These are phyloP conservation scores for Pammene aurita DNA, from an alignment of 2,888 invertebrate species.

Conservation along the genomic window DNA sequence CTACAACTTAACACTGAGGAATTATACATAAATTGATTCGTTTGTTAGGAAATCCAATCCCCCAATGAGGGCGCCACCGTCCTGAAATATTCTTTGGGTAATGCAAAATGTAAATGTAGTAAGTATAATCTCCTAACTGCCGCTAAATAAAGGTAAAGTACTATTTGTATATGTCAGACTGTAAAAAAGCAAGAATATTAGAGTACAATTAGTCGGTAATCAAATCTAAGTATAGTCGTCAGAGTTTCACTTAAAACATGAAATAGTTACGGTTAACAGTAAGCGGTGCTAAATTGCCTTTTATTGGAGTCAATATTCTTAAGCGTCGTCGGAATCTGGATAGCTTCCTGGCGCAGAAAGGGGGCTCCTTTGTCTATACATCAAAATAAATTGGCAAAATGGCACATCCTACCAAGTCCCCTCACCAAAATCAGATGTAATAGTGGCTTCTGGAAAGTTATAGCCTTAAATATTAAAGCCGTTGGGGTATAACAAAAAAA, in stretches of 20 bases:
- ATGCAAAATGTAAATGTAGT: not conserved
- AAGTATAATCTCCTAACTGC: not conserved
- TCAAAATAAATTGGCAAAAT: slow-evolving; percentile 70
- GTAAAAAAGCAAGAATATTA: slow-evolving; percentile 19
- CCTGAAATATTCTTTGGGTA: not conserved
- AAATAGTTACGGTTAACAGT: slow-evolving; percentile 29
- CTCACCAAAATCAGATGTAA: slow-evolving; percentile 28
- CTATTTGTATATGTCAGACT: slow-evolving; percentile 14
- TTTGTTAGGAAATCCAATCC: too few species aligned
- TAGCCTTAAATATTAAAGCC: not conserved
- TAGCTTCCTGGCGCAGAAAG: slow-evolving; percentile 70
- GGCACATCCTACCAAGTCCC: slow-evolving; percentile 62
- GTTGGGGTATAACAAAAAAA: not conserved
- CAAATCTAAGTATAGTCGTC: slow-evolving; percentile 28
- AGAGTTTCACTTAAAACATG: slow-evolving; percentile 31
- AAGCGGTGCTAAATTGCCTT: slow-evolving; percentile 46
- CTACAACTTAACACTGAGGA: too few species aligned
- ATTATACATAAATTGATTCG: too few species aligned
- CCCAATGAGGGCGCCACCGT: too few species aligned
- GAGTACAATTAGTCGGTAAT: slow-evolving; percentile 21
- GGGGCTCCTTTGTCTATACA: slow-evolving; percentile 52
- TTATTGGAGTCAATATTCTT: slow-evolving; percentile 52
- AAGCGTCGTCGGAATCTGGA: slow-evolving; percentile 55
- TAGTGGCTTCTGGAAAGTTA: not conserved
- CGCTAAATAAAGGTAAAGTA: not conserved